These are phyloP conservation scores for Mystacornis crossleyi DNA, from an alignment of 2,113 vertebrate species.

Conservation along the genomic window DNA sequence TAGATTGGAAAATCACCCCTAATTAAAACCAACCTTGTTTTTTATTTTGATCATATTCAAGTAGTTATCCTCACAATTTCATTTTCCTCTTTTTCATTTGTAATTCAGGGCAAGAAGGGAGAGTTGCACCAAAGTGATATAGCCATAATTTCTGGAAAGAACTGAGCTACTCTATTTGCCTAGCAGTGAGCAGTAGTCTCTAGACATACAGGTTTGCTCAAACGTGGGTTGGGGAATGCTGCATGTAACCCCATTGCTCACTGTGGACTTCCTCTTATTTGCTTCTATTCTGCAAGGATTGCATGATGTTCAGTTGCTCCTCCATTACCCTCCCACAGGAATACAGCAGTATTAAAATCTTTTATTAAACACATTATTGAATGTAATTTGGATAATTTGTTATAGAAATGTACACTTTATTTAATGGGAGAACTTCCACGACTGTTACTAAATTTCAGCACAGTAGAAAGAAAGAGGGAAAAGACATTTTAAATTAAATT, in stretches of 20 bases:
- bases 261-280: not conserved
- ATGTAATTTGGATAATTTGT: not conserved
- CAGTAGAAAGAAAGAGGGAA: not conserved
- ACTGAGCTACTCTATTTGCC: not conserved
- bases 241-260: not conserved
- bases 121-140: not conserved
- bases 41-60: not conserved
- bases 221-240: not conserved
- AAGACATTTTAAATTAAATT: slow-evolving; percentile 18
- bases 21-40: not conserved
- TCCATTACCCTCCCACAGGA: not conserved
- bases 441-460: not conserved
- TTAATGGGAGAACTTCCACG: not conserved
- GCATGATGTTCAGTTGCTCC: not conserved
- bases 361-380: not conserved
- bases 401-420: not conserved
- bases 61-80: not conserved
- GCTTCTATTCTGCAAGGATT: not conserved
- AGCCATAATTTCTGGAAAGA: not conserved
- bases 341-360: not conserved
- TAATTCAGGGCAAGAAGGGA: not conserved
- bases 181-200: not conserved
- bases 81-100: not conserved
- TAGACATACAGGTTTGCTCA: not conserved
- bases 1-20: not conserved